A percentile compares a stretch with the other conserved stretches of the same genome.
These are phyloP conservation scores for Tipula unca DNA, from an alignment of 2,888 invertebrate species.

Conservation along the genomic window DNA sequence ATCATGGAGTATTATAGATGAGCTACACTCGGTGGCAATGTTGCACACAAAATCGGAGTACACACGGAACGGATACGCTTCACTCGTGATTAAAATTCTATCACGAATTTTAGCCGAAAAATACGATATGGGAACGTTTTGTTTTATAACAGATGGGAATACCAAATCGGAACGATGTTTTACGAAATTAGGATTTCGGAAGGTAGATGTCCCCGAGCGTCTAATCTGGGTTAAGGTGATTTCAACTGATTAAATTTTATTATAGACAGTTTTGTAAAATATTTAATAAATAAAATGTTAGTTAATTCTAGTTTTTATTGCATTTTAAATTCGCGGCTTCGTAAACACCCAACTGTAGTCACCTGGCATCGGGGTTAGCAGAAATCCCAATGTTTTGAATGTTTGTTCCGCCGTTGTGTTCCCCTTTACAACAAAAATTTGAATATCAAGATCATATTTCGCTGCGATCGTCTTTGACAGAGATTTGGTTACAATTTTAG, in stretches of 20 bases:
- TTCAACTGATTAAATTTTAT: not conserved
- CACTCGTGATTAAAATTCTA: not conserved
- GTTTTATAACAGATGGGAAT: not conserved
- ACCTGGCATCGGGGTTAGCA: not conserved
- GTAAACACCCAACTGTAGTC: not conserved
- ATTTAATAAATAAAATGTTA: not conserved
- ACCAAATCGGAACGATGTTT: not conserved
- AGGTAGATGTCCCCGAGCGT: not conserved
- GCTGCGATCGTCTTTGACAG: slow-evolving; percentile 31
- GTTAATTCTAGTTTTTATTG: not conserved
- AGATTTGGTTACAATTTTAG: slow-evolving; percentile 29
- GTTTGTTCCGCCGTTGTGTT: not conserved
- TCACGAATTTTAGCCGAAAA: not conserved
- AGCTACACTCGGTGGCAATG: not conserved
- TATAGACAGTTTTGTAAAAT: not conserved
- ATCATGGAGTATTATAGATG: not conserved
- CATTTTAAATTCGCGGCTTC: not conserved
- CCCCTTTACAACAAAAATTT: not conserved
- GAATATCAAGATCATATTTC: slow-evolving; percentile 25
- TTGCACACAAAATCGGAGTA: not conserved
- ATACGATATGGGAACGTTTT: not conserved
- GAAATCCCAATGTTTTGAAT: not conserved
- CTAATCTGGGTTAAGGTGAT: not conserved
- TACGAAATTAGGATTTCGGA: not conserved
- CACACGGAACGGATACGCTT: not conserved